Conservation (phyloP, 2,113 vertebrate species). For the Cervus canadensis region DNA sequence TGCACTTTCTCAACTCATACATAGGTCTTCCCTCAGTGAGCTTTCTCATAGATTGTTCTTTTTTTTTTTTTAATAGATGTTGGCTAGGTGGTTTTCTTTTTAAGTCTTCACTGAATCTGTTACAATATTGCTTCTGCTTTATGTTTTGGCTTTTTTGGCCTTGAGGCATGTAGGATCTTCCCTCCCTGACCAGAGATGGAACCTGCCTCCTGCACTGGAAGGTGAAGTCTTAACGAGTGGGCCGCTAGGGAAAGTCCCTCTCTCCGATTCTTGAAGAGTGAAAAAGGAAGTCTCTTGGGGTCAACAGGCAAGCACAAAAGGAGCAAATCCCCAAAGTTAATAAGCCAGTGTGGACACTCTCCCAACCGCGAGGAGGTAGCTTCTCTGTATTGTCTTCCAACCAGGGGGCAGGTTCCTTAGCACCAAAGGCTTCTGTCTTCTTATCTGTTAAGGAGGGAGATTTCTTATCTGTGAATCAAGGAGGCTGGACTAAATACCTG, state of each 20-base stretch:
- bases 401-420: background rate
- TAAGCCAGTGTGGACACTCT: background rate
- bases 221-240: background rate
- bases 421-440: background rate
- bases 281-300: background rate
- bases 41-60: background rate
- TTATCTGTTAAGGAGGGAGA: background rate
- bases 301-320: background rate
- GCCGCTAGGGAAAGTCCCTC: background rate
- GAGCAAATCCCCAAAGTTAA: background rate
- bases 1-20: rapidly evolving
- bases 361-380: background rate
- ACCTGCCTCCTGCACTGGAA: background rate
- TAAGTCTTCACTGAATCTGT: background rate
- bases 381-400: background rate
- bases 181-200: background rate
- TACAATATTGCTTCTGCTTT: background rate
- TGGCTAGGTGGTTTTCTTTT: background rate
- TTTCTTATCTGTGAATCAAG: background rate
- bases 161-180: background rate
- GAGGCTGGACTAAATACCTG: background rate
- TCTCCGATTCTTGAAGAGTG: background rate
- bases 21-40: background rate
- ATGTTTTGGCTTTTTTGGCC: background rate
- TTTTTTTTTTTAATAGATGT: background rate